phyloP scores from a whole-genome alignment of 2,797 vertebrate species.

The Paedocypris micromegethes region DNA sequence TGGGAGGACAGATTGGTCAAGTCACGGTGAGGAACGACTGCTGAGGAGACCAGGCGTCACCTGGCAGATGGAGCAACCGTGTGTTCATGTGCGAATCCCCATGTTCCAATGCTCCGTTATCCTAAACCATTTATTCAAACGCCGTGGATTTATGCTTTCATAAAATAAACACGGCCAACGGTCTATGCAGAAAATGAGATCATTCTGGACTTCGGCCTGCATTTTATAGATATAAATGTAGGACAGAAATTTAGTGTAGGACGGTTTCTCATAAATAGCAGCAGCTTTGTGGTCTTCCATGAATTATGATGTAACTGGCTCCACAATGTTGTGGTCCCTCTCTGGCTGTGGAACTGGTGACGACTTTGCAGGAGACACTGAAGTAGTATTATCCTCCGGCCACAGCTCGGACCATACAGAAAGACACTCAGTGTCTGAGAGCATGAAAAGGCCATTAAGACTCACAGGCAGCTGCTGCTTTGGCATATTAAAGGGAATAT shows the following conservation, averaged over 20 bases:
- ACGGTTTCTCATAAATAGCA: neutral
- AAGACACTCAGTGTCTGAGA: conserved; percentile 25
- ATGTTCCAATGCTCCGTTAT: neutral
- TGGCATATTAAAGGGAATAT: conserved; percentile 48
- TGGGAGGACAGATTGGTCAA: conserved; percentile 73
- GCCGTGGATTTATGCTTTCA: no score
- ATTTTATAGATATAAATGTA: neutral
- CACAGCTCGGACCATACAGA: conserved; percentile 14
- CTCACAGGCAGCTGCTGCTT: conserved; percentile 47
- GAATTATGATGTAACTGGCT: neutral
- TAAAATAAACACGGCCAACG: no score
- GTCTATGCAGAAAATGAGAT: neutral
- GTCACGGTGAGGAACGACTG: conserved; percentile 69
- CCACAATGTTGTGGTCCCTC: conserved; percentile 13
- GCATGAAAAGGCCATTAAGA: conserved; percentile 36
- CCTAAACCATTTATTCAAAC: no score
- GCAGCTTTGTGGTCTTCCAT: neutral
- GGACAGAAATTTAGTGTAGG: neutral
- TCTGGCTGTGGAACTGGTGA: neutral
- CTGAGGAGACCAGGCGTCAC: conserved; percentile 66
- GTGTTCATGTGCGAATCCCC: neutral
- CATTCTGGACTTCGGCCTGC: neutral
- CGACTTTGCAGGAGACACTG: conserved; percentile 11
- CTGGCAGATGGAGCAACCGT: conserved; percentile 71
- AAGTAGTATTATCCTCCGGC: conserved; percentile 14